Evolutionary conservation across 1,140 invertebrate species (phyloP).

Genomic region (Musca vetustissima): DNA sequence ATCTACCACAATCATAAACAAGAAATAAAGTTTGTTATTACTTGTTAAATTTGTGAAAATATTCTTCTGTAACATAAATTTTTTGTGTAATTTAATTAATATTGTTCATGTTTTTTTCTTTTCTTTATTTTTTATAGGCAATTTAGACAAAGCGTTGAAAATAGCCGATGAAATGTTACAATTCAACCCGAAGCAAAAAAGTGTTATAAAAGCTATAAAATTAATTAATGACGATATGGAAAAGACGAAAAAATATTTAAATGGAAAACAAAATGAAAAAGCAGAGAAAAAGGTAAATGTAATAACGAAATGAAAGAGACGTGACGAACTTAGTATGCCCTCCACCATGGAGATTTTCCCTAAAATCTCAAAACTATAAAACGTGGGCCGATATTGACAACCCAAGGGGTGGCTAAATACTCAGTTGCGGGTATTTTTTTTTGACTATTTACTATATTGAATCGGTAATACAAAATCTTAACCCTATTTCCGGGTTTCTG

Average conservation of each 20-base stretch:
- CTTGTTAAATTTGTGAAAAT: background rate
- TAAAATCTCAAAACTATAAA: too few species aligned
- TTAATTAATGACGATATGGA: constrained; percentile 33
- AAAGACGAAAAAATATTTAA: background rate
- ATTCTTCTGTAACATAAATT: too few species aligned
- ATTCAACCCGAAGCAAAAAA: constrained; percentile 33
- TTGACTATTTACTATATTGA: too few species aligned
- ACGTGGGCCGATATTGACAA: too few species aligned
- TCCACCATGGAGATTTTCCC: too few species aligned
- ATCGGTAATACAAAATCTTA: too few species aligned
- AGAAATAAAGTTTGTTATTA: background rate
- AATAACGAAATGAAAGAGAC: too few species aligned
- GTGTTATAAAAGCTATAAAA: constrained; percentile 33
- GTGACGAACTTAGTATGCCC: too few species aligned
- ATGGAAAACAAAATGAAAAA: background rate
- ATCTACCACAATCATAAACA: too few species aligned
- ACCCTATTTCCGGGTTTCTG: too few species aligned
- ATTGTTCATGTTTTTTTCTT: background rate
- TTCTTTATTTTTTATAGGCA: constrained; percentile 33
- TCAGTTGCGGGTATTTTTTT: too few species aligned
- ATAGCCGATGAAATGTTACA: constrained; percentile 36
- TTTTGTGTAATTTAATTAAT: background rate
- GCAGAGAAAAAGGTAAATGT: background rate
- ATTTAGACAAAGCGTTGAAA: constrained; percentile 35
- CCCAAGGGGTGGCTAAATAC: too few species aligned